Percentiles rank a stretch among this genome's conserved stretches.
Evolutionary conservation across 2,113 vertebrate species (phyloP).

Genomic region (Marcusenius ussheri): DNA sequence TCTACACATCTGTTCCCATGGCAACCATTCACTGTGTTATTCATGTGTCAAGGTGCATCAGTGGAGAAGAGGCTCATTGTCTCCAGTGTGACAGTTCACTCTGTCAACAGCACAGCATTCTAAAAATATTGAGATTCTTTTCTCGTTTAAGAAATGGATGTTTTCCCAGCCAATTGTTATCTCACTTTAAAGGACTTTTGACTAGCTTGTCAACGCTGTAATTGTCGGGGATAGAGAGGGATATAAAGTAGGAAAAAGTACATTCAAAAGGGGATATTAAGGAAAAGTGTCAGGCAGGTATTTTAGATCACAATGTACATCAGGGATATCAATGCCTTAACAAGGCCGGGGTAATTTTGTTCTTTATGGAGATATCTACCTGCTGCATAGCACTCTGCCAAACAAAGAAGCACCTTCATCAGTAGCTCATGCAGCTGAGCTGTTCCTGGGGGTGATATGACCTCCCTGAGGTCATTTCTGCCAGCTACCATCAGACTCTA

Average conservation of each 20-base stretch:
- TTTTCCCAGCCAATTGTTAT: conserved; percentile 54
- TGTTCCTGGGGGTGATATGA: neutral
- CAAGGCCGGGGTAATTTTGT: neutral
- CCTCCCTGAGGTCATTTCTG: neutral
- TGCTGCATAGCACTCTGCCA: neutral
- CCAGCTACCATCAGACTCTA: neutral
- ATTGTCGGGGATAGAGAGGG: conserved; percentile 35
- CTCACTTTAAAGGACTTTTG: conserved; percentile 53
- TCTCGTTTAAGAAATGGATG: conserved; percentile 52
- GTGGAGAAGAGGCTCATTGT: conserved; percentile 94
- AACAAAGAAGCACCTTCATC: neutral
- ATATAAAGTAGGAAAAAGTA: neutral
- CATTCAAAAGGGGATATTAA: neutral
- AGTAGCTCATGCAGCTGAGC: neutral
- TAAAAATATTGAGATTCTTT: conserved; percentile 47
- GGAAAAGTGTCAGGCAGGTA: conserved; percentile 40
- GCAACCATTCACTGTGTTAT: conserved; percentile 97
- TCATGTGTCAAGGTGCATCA: conserved; percentile 98
- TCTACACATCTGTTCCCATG: conserved; percentile 97
- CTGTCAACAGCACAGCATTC: conserved; percentile 67
- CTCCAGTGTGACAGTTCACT: conserved; percentile 78
- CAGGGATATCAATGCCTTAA: neutral
- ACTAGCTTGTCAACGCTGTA: conserved; percentile 46
- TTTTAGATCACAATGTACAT: conserved; percentile 32
- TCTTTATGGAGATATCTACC: neutral